Evolutionary conservation across 2,797 vertebrate genomes (phyloP), one percentile per base, ranked within the genome.

Genomic region (Craterocephalus amniculus): DNA sequence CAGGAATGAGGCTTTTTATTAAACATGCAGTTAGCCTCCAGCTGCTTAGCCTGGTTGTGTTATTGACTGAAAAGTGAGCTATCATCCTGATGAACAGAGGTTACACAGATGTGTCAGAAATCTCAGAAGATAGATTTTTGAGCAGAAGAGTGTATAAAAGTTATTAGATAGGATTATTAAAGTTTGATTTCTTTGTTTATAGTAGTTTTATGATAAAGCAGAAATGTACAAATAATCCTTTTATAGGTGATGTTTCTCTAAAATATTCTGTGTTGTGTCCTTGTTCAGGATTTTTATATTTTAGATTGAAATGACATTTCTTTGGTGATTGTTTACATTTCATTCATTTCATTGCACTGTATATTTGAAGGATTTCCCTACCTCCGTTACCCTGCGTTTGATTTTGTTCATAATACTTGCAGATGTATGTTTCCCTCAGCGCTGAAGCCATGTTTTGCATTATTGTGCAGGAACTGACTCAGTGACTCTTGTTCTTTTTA

Each of bases 401-500:
- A 6, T 77, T 35, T 63, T 32, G 51, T 60, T 71, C 24, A 51
- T 75, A 16, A 66, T 63, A 8, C 65, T 18, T 63, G 31, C 40
- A 71, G 76, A 79, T 74, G 76, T 76, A 78, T 5, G 6, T 58
- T 64, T 51, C 4, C 22, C 2, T 10, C 38, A 8, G 3, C 60
- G 49, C 45, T 38, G 20, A 45, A 1, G 2, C 29, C 43, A 20
- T 38, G 48, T 45, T 67, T 57, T 55, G 20, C 40, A n/a, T 74
- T 69, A 18, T 1, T 31, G 27, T 58, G 51, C 29, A 54, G 16
- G 0, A 1, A 20, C 49, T 22, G 6, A 56, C 36, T 34, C n/a
- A 26, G 40, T 45, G 18, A n/a, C 40, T 54, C 14, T 27, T 55
- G 40, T 55, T 55, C 31, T 14, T 51, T 3, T 55, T 29, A 29